Conservation (phyloP, 2,888 invertebrate species). For the Mactromeris polynyma region DNA sequence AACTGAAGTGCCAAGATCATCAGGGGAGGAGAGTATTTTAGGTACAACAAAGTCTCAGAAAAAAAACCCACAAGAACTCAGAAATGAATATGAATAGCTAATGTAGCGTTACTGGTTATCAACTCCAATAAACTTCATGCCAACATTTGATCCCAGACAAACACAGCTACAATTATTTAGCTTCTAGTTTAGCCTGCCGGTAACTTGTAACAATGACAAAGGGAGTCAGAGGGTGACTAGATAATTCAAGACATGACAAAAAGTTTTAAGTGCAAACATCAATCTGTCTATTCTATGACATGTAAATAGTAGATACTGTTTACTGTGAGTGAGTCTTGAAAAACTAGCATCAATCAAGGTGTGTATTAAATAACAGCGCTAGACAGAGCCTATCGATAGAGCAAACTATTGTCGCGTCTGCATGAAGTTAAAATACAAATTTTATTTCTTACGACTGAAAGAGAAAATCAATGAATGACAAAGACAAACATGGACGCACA, state of each 20-base stretch:
- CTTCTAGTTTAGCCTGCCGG: background rate
- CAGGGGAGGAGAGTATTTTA: background rate
- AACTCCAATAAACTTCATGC: too few species aligned
- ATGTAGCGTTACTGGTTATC: background rate
- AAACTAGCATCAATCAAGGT: background rate
- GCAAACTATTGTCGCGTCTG: too few species aligned
- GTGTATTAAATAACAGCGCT: background rate
- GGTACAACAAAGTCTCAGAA: background rate
- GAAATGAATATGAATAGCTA: background rate
- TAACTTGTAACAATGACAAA: background rate
- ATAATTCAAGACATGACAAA: slow-evolving; percentile 4
- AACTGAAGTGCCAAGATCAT: background rate
- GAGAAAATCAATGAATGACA: too few species aligned
- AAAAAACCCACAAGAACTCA: background rate
- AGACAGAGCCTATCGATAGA: background rate
- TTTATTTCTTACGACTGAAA: background rate
- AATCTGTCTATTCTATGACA: background rate
- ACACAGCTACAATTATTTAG: background rate
- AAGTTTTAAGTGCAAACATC: background rate
- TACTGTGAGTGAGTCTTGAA: background rate
- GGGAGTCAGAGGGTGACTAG: background rate
- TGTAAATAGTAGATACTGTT: background rate
- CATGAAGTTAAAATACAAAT: background rate
- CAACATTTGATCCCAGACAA: background rate
- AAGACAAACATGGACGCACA: too few species aligned